Conservation (phyloP, 2,797 vertebrate species). For the Champsocephalus esox region DNA sequence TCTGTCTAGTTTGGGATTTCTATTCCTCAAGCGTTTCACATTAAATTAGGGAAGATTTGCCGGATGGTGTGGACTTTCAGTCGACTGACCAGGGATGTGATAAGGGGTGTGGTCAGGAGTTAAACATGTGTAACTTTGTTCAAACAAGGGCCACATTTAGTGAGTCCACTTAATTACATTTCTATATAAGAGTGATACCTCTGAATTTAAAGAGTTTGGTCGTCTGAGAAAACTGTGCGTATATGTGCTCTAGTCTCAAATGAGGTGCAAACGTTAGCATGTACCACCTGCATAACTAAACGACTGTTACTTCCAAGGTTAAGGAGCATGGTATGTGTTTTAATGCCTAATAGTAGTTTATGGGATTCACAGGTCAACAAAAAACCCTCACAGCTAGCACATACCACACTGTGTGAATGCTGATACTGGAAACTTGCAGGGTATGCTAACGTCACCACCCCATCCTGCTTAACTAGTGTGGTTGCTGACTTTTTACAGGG, state of each 20-base stretch:
- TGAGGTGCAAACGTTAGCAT: not conserved
- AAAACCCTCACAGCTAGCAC: not conserved
- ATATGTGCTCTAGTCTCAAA: slow-evolving; percentile 1
- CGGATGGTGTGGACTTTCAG: not conserved
- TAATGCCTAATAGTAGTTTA: not conserved
- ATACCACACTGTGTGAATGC: not conserved
- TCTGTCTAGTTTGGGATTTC: slow-evolving; percentile 10
- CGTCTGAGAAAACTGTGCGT: not conserved
- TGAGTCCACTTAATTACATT: not conserved
- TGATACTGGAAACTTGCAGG: not conserved
- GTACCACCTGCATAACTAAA: not conserved
- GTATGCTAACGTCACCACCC: not conserved
- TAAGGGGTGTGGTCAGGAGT: not conserved
- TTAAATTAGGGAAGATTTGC: not conserved
- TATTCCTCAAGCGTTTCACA: no score
- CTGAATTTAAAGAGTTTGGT: slow-evolving; percentile 1
- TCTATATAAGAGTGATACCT: not conserved
- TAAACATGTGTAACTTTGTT: not conserved
- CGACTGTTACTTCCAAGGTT: not conserved
- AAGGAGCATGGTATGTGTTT: not conserved
- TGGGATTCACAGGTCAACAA: not conserved
- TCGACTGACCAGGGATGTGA: not conserved
- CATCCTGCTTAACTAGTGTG: not conserved
- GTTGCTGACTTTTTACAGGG: not conserved
- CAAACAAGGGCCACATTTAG: not conserved